phyloP scores from a whole-genome alignment of 2,888 invertebrate genomes.

The Amorpha juglandis region DNA sequence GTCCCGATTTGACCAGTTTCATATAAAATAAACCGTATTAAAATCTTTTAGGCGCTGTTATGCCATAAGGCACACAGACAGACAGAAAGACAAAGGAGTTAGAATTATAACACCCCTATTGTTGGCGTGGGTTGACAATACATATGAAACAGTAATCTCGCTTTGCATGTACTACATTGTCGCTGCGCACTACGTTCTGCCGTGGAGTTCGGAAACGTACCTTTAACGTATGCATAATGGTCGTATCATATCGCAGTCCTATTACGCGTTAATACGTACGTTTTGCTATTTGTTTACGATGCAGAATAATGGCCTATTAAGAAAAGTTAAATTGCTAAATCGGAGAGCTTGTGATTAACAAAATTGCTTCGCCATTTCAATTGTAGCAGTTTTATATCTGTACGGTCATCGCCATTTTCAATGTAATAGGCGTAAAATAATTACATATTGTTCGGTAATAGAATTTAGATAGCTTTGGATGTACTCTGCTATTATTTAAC shows the following conservation, averaged over 20 bases:
- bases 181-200: too few species aligned
- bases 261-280: constrained; percentile 59
- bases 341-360: constrained; percentile 49
- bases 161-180: too few species aligned
- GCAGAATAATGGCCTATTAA: constrained; percentile 55
- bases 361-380: constrained; percentile 39
- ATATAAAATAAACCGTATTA: too few species aligned
- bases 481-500: not conserved
- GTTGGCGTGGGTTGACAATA: too few species aligned
- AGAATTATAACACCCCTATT: too few species aligned
- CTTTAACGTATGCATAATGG: constrained; percentile 61
- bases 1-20: too few species aligned
- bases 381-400: constrained; percentile 27
- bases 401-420: not conserved
- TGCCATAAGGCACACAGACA: too few species aligned
- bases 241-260: constrained; percentile 31
- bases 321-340: constrained; percentile 49
- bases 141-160: too few species aligned
- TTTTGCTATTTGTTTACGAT: constrained; percentile 58
- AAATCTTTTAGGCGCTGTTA: too few species aligned
- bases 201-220: too few species aligned
- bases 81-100: too few species aligned
- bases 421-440: constrained; percentile 17
- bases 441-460: not conserved
- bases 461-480: not conserved